A percentile compares a stretch with the other conserved stretches of the same genome.
phyloP scores from a whole-genome alignment of 2,888 invertebrate genomes.

The Diogma glabrata region DNA sequence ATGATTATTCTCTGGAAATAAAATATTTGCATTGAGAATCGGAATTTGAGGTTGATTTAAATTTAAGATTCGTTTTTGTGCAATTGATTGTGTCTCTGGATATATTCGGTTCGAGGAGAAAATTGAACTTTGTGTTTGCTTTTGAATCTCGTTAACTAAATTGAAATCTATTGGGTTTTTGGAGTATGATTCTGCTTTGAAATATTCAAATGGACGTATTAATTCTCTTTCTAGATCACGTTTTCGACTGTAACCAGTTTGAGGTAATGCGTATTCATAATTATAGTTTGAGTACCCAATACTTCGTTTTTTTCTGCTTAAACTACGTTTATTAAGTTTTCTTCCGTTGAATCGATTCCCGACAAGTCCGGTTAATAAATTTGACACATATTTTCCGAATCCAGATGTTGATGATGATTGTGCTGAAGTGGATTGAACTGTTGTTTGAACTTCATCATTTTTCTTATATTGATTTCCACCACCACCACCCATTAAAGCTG shows the following conservation, averaged over 20 bases:
- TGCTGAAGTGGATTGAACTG: too few species aligned
- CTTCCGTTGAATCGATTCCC: slow-evolving; percentile 14
- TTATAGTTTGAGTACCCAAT: too few species aligned
- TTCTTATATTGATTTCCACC: slow-evolving; percentile 1
- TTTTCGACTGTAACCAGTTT: neutral
- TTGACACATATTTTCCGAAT: slow-evolving; percentile 17
- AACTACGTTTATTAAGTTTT: slow-evolving; percentile 17
- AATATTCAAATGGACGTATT: neutral
- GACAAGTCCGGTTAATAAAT: slow-evolving; percentile 18
- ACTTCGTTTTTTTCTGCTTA: neutral
- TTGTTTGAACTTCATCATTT: neutral
- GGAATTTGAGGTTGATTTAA: slow-evolving; percentile 3
- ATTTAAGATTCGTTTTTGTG: neutral
- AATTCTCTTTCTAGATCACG: slow-evolving; percentile 1
- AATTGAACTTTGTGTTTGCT: neutral
- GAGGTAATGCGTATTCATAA: neutral
- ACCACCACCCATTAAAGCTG: slow-evolving; percentile 15
- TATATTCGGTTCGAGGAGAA: neutral
- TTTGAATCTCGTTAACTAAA: neutral
- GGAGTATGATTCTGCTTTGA: neutral
- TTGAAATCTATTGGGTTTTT: too few species aligned
- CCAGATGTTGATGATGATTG: neutral
- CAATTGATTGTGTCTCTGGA: neutral
- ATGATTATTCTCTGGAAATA: neutral
- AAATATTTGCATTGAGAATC: too few species aligned